These are phyloP conservation scores for Hyposoter dolosus DNA, from an alignment of 2,888 invertebrate genomes.

Conservation along the genomic window DNA sequence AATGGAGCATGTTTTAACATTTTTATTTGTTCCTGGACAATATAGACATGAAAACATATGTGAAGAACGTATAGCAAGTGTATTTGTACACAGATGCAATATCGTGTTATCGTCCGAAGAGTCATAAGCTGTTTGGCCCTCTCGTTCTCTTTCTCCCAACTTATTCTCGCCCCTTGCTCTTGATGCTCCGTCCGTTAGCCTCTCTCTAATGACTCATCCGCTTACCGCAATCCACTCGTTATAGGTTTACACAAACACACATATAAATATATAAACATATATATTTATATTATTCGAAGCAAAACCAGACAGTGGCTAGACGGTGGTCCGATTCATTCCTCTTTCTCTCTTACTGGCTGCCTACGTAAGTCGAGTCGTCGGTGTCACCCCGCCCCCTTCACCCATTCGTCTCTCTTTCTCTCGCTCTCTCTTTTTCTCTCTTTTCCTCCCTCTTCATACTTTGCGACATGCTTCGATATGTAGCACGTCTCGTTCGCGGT, in stretches of 20 bases:
- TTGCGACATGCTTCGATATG: constrained; percentile 48
- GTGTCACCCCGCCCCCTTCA: constrained; percentile 37
- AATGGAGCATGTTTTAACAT: background rate
- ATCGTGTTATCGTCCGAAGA: constrained; percentile 24
- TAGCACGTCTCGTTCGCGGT: constrained; percentile 47
- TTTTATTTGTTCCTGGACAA: background rate
- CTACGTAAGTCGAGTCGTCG: constrained; percentile 65
- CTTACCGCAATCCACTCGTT: constrained; percentile 57
- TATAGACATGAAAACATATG: background rate
- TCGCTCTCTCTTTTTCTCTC: constrained; percentile 30
- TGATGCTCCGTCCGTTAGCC: constrained; percentile 56
- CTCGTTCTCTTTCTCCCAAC: constrained; percentile 40
- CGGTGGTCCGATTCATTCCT: constrained; percentile 73
- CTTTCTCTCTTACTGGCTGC: constrained; percentile 48
- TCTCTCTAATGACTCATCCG: constrained; percentile 66
- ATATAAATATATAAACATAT: constrained; percentile 53
- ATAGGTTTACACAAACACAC: constrained; percentile 36
- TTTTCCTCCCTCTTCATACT: constrained; percentile 5
- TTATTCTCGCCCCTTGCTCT: constrained; percentile 51
- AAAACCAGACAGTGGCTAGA: constrained; percentile 77
- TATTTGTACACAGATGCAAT: constrained; percentile 1
- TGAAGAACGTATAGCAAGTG: background rate
- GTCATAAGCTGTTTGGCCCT: constrained; percentile 23
- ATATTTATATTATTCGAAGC: constrained; percentile 57
- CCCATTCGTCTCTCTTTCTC: constrained; percentile 70